A percentile compares a stretch with the other conserved stretches of the same genome.
phyloP scores from a whole-genome alignment of 53 echinoderm and acorn worm genomes.

The Holothuria scabra region DNA sequence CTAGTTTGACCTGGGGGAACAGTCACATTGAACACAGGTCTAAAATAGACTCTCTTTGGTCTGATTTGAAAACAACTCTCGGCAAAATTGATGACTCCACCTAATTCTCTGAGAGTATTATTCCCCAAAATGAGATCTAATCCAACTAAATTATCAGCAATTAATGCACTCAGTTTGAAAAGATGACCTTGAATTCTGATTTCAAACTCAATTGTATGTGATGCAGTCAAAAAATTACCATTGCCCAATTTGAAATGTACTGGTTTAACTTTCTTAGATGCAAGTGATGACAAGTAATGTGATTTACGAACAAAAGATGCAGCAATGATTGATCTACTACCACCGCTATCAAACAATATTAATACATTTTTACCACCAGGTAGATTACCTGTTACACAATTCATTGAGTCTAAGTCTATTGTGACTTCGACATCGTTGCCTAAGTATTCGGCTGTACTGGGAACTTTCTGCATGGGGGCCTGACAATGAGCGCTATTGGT shows the following conservation, averaged over 20 bases:
- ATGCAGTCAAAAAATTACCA: conserved; percentile 9
- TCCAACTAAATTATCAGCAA: neutral
- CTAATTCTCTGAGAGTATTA: too few species aligned
- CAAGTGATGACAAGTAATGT: conserved; percentile 4
- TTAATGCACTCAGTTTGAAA: neutral
- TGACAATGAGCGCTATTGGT: conserved; percentile 15
- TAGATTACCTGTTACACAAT: neutral
- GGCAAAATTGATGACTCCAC: too few species aligned
- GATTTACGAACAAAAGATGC: neutral
- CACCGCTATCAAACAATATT: conserved; percentile 1
- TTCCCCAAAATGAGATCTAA: neutral
- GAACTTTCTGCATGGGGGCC: neutral
- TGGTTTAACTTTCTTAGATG: neutral
- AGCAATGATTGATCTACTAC: neutral
- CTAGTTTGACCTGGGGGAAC: too few species aligned
- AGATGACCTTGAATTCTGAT: neutral
- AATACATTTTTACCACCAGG: neutral
- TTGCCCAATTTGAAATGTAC: neutral
- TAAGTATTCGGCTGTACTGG: neutral
- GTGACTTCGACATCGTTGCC: neutral
- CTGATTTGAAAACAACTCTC: too few species aligned
- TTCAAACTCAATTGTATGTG: too few species aligned
- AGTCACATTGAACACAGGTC: too few species aligned
- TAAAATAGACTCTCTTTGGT: too few species aligned
- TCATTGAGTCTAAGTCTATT: neutral